Base-by-base conservation (phyloP, 2,113 vertebrate species). In the Potamarius usumacintae region DNA sequence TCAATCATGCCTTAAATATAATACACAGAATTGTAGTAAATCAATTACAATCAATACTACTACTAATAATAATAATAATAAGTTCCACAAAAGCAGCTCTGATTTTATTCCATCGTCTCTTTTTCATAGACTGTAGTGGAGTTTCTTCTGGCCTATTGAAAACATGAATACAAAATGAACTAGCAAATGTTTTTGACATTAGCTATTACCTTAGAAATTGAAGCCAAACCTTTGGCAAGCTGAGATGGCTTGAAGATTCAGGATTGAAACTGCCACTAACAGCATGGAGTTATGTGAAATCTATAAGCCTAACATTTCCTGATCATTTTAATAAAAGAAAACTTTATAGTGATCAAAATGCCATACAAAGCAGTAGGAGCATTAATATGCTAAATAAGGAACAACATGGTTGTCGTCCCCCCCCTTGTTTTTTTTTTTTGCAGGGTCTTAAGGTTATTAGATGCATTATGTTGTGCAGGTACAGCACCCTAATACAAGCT, bases 41-140 rank as follows among this genome's bases (percentile, higher is more conserved):
- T 25, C 1, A 22, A 11, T 76, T 42, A 50, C 12, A 22, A 76
- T 76, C 8, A 74, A 14, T 15, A 69, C 14, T 5, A 27, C 5
- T 62, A 62, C 8, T 22, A 18, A 83, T 72, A 84, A 71, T 82
- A 67, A 77, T 50, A 82, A 82, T 65, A 80, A 50, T 8, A 57
- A 86, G 60, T 42, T 69, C 83, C 34, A 91, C 83, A 91, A 85
- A 86, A 92, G 92, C 90, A 92, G 88, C 89, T 89, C 88, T 87
- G 34, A n/a, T 88, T 87, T 85, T 22, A 78, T 91, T 92, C 88
- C 55, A 88, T 88, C 83, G n/a, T 62, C 84, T 79, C 34, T 34
- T 69, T 90, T 82, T 52, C 81, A 65, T 89, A 86, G 62, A 86
- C 82, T 90, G 50, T 88, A 84, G 72, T 58, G 79, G 83, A 80